Evolutionary conservation across 1,140 invertebrate species (phyloP), one percentile per base, ranked within the genome.

Genomic region (Drosophila tristis): DNA sequence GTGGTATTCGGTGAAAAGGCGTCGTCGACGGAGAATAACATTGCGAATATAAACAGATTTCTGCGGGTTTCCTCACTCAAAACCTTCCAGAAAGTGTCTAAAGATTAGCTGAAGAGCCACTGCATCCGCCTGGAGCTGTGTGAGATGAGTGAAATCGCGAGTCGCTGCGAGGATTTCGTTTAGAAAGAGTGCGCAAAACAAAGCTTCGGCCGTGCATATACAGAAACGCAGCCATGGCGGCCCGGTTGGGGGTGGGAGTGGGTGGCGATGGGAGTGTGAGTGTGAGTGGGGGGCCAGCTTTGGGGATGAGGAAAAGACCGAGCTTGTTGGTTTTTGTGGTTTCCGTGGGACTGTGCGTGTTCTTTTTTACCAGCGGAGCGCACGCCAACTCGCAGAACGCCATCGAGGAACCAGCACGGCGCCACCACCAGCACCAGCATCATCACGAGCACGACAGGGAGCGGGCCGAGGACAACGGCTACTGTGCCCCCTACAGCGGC

Each of bases 401-500:
- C 67, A 76, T 81, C 47, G 74, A 85, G 56, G 81, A 90, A 60
- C 72, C 80, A 48, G 65, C 62, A 6, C 64, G 82, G 47, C 85
- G 76, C 15, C 90, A 91, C 56, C 89, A 91, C 26, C 89, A 91
- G 59, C 73, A 72, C 15, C 85, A 91, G 35, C 79, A 87, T 35
- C 68, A 59, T 9, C 70, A 80, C 20, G 26, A 74, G 26, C 63
- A 25, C 20, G 66, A 39, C 45, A 63, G 47, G 13, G 74, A 67
- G n/a, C 47, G 74, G 13, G 53, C 67, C 9, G 90, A 92, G 55
- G 90, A 91, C 56, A 90, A 92, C 58, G 96, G 96, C 23, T 95
- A 96, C 91, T 99, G 98, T 94, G 96, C 95, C 16, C 95, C 95
- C 2, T 99, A 99, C 92, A 96, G 95, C 93, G 98, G 97, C 29